Conservation (phyloP, 1,140 invertebrate genomes). For the Amyelois transitella region DNA sequence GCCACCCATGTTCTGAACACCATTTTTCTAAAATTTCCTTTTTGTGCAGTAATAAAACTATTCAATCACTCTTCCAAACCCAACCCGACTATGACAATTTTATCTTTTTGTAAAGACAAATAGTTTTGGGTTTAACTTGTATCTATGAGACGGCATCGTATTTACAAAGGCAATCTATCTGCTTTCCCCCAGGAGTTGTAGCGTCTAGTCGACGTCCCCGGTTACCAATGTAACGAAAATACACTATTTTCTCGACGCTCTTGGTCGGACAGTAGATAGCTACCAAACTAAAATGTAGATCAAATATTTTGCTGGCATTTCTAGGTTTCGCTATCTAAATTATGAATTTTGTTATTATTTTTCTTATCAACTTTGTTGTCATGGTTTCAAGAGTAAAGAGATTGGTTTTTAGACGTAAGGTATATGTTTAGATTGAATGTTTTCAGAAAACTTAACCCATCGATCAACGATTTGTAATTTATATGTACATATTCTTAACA, state of each 20-base stretch:
- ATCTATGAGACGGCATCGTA: slow-evolving; percentile 10
- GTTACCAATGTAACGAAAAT: slow-evolving; percentile 26
- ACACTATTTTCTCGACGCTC: slow-evolving; percentile 20
- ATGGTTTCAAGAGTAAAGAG: neutral
- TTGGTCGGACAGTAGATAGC: slow-evolving; percentile 2
- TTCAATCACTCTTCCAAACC: no score
- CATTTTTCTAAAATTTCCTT: no score
- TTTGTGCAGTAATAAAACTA: no score
- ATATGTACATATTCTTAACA: no score
- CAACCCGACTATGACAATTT: neutral
- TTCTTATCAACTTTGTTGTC: slow-evolving; percentile 1
- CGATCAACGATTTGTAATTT: no score
- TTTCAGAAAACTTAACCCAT: no score
- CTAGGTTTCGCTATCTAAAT: slow-evolving; percentile 16
- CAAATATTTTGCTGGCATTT: slow-evolving; percentile 13
- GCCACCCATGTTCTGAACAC: no score
- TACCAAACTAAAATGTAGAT: slow-evolving; percentile 12
- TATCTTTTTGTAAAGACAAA: slow-evolving; percentile 16
- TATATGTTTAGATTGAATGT: no score
- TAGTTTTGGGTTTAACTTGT: slow-evolving; percentile 26
- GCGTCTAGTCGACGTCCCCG: slow-evolving; percentile 11
- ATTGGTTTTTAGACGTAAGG: no score
- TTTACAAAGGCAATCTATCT: slow-evolving; percentile 36
- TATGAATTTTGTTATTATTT: slow-evolving; percentile 18
- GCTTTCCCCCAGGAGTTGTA: slow-evolving; percentile 28